A percentile compares a stretch with the other conserved stretches of the same genome.
Conservation (phyloP, 2,797 vertebrate species). For the Cyclopterus lumpus region DNA sequence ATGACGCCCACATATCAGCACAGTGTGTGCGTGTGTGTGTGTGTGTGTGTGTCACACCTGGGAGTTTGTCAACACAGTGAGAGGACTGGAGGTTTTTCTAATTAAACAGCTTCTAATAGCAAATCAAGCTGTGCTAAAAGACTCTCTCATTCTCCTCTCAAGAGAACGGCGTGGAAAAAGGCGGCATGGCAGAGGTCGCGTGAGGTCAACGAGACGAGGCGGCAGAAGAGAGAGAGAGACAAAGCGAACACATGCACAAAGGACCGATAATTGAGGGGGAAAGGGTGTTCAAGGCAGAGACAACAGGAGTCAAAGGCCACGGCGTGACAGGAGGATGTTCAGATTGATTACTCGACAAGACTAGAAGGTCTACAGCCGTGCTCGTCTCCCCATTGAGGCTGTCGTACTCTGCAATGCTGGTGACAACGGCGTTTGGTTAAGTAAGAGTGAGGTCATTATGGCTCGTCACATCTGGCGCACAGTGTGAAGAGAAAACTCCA, state of each 20-base stretch:
- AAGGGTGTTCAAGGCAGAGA: background rate
- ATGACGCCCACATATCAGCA: background rate
- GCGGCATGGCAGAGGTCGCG: background rate
- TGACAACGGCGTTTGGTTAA: background rate
- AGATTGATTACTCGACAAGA: slow-evolving; percentile 5
- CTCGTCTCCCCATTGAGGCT: background rate
- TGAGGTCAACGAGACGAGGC: slow-evolving; percentile 13
- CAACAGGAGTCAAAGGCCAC: background rate
- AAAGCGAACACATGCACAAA: background rate
- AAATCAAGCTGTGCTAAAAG: slow-evolving; percentile 18
- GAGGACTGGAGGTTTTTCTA: slow-evolving; percentile 14
- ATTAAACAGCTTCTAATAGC: slow-evolving; percentile 27
- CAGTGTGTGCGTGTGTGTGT: background rate
- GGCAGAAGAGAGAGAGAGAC: background rate
- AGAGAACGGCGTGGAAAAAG: slow-evolving; percentile 2
- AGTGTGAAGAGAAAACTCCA: background rate
- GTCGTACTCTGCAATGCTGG: background rate
- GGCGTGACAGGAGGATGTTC: background rate
- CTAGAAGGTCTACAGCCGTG: background rate
- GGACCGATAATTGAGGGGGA: background rate
- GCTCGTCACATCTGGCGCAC: background rate
- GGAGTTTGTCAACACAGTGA: slow-evolving; percentile 28
- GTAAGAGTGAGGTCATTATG: background rate
- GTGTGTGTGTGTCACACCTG: slow-evolving; percentile 8
- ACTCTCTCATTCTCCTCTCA: slow-evolving; percentile 12